Evolutionary conservation across 1,140 invertebrate species (phyloP), one percentile per base, ranked within the genome.

Genomic region (Trichogramma pretiosum): DNA sequence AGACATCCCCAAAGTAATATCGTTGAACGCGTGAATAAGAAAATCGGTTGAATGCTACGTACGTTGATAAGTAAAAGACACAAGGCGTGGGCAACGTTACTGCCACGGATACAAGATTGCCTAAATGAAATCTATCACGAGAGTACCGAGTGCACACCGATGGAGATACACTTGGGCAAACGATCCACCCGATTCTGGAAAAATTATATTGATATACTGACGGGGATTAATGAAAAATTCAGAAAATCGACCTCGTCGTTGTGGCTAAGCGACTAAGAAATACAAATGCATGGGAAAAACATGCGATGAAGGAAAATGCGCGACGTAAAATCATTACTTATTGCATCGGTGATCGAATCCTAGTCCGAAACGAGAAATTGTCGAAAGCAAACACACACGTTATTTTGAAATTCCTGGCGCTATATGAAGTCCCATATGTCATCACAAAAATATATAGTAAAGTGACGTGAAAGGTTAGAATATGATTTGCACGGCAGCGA

Each of bases 81-180:
- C 16, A 21, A 22, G 1, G 7, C 7, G 2, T 54, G 52, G 48
- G n/a, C 30, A 2, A 41, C 40, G 10, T 49, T 41, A 37, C 10
- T 50, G n/a, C 2, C 8, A 0, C 21, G 46, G 1, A 46, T 54
- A 11, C 30, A 49, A 28, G 24, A 18, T 8, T 50, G 52, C 21
- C 30, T 50, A 11, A 54, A 54, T 23, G 52, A 54, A 33, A 18
- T 46, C 3, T 8, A 46, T 1, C 52, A 54, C 30, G 46, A 50
- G 1, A 47, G 45, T 16, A 52, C 46, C 3, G 50, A 41, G 11
- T 38, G 24, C 5, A 43, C 45, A 17, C 37, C 47, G 16, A 24
- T 11, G 2, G 52, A 52, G 28, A 13, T 52, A 3, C 34, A 52
- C 3, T 17, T 44, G 5, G 46, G 39, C 2, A 32, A 7, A n/a